Conservation (phyloP, 1,140 invertebrate species). For the Eupristina koningsbergeri region DNA sequence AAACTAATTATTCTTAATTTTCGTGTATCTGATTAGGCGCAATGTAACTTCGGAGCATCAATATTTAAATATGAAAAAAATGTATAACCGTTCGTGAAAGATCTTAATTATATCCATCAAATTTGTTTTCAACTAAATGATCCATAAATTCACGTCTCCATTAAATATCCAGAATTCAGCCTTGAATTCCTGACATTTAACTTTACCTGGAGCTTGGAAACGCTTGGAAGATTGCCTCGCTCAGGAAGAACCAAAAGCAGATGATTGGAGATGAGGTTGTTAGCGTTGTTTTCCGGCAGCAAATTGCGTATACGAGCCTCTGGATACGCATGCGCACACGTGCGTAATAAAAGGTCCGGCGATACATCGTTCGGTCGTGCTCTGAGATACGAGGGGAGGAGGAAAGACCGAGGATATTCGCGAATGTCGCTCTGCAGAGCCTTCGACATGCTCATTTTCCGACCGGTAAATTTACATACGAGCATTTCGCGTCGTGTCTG, state of each 20-base stretch:
- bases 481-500: background rate
- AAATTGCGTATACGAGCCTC: background rate
- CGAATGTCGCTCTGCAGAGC: slow-evolving; percentile 49
- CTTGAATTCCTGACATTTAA: no score
- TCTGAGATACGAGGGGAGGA: background rate
- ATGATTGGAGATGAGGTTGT: background rate
- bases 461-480: slow-evolving; percentile 67
- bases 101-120: background rate
- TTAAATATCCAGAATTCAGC: background rate
- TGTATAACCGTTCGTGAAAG: background rate
- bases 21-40: no score
- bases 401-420: slow-evolving; percentile 5
- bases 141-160: background rate
- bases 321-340: background rate
- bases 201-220: no score
- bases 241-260: no score
- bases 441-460: slow-evolving; percentile 66
- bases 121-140: background rate
- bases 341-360: background rate
- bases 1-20: no score
- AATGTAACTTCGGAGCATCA: no score
- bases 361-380: background rate
- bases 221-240: no score
- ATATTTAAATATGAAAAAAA: no score
- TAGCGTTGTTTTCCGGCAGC: background rate